phyloP scores from a whole-genome alignment of 2,113 vertebrate species.

The Notothenia coriiceps region DNA sequence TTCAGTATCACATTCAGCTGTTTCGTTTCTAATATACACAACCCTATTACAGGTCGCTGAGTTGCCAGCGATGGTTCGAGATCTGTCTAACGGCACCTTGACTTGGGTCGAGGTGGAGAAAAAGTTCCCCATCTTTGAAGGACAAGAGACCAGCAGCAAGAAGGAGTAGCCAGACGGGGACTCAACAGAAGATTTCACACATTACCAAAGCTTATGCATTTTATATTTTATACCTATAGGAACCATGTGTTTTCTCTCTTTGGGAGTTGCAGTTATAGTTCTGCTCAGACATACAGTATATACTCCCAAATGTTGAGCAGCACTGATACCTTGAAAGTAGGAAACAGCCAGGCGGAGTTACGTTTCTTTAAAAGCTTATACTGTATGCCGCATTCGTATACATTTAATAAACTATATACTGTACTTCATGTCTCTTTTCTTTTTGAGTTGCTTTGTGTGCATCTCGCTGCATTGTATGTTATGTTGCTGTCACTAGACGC shows the following conservation, averaged over 20 bases:
- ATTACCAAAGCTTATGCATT: neutral
- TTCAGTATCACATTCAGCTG: too few relatives aligned
- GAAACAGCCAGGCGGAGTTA: neutral
- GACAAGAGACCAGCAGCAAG: conserved; percentile 94
- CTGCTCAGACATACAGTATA: neutral
- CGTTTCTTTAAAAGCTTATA: neutral
- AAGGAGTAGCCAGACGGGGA: conserved; percentile 80
- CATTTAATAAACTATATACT: too few relatives aligned
- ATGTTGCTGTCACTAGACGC: conserved; percentile 35
- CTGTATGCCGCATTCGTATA: neutral
- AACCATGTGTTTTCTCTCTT: neutral
- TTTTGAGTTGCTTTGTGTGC: neutral
- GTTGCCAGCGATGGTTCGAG: conserved; percentile 86
- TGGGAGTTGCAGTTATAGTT: neutral
- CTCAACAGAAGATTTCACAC: neutral
- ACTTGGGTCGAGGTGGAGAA: conserved; percentile 91
- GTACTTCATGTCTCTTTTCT: neutral
- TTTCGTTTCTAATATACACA: neutral
- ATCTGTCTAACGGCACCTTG: conserved; percentile 87
- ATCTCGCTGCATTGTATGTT: conserved; percentile 22
- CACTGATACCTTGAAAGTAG: neutral
- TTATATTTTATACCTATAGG: neutral
- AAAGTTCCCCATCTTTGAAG: conserved; percentile 93
- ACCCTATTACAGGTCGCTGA: conserved; percentile 70
- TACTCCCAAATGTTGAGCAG: neutral